Base-by-base conservation (phyloP, 2,888 invertebrate species). In the Acheta domesticus region DNA sequence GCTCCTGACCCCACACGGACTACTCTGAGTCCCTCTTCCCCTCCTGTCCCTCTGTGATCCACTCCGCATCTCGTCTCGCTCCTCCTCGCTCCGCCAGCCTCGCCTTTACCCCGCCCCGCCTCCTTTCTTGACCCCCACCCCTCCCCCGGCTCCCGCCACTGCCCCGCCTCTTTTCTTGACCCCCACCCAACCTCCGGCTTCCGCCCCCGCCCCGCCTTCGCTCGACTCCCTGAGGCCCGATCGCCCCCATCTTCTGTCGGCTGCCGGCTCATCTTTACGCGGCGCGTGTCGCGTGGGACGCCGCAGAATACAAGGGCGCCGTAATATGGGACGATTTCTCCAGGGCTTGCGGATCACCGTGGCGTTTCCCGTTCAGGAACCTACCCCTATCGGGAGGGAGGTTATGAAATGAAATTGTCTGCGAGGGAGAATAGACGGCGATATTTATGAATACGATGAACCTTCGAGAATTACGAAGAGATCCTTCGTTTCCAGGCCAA, bases 221-320 rank as follows among this genome's bases (percentile, higher is more conserved):
- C n/a, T n/a, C 62, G 14, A 14, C n/a, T n/a, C 16, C n/a, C n/a
- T n/a, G n/a, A 4, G n/a, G n/a, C 3, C 62, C 16, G 16, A 62
- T 14, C n/a, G n/a, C 16, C n/a, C n/a, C n/a, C 62, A n/a, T n/a
- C 62, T 62, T n/a, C 62, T 62, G 16, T n/a, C 62, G 16, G n/a
- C 62, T 14, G n/a, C 62, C 62, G n/a, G 16, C 62, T 62, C 62
- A 62, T 62, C 62, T 62, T 62, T 62, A 62, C 62, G 62, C 62
- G 16, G 62, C n/a, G 62, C 62, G 62, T 62, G 62, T 62, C 62
- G 62, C 16, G n/a, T 5, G 62, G 62, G n/a, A 62, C n/a, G 62
- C 62, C 62, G n/a, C 62, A 62, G 62, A 62, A 62, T 62, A 62
- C 62, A 62, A 62, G 62, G 62, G 62, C 62, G n/a, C n/a, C 14